Base-by-base conservation (phyloP, 2,888 invertebrate genomes). In the Harmothoe impar region DNA sequence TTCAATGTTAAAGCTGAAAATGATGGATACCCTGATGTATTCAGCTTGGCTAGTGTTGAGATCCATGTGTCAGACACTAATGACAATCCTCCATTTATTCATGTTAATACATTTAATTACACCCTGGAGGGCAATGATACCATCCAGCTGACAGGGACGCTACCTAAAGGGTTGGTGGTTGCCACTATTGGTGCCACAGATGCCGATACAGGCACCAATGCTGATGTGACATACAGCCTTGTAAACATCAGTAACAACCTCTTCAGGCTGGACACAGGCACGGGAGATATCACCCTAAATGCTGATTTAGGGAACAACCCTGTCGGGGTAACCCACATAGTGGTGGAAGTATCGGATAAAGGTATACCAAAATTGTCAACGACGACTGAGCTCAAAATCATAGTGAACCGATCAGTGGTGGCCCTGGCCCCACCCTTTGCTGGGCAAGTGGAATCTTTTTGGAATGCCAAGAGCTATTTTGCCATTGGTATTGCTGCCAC, bases 381-480 rank as follows among this genome's bases (percentile, higher is more conserved):
- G 1, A 56, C 56, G 0, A 29, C 29, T 15, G 56, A 86, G 20
- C 52, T 86, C 54, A 86, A 25, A 29, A 86, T 86, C 52, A 54
- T 86, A 17, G 54, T 86, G n/a, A 86, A 86, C 86, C 86, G n/a
- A 86, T 86, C 86, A 54, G 86, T 29, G 3, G 20, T 29, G 15
- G 81, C 43, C n/a, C 1, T 86, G 0, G 86, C 23, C 29, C 86
- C 86, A n/a, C 54, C 86, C 29, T 0, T 54, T 23, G 1, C 52
- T 10, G 31, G 31, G 3, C 25, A 81, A 25, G 29, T 12, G 54
- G 31, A 81, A 78, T 54, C 81, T 1, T 81, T 90, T 54, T 90
- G 90, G 90, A 90, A 90, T 52, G 54, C 81, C 29, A 78, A 77
- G 29, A 90, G 43, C 29, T 43, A 62, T 29, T 90, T 90, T 33